phyloP scores from a whole-genome alignment of 2,113 vertebrate genomes.

The Willisornis vidua region DNA sequence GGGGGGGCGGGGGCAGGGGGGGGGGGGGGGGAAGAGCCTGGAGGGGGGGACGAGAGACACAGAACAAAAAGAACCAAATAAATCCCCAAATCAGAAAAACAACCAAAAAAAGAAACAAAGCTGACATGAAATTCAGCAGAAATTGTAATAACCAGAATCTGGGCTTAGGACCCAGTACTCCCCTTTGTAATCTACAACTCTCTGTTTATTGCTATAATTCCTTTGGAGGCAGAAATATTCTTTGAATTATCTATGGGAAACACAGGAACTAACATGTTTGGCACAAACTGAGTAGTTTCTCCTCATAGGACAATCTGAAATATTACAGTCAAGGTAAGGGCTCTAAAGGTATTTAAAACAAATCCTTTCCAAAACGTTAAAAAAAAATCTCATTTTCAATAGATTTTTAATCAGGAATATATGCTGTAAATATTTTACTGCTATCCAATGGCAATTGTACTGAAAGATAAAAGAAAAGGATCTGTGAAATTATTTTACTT shows the following conservation, averaged over 20 bases:
- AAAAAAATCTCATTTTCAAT: neutral
- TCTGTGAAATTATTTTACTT: slow-evolving; percentile 42
- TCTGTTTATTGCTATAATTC: neutral
- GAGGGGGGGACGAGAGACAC: no score
- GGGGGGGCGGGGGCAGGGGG: no score
- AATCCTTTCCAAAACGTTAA: neutral
- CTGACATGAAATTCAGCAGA: neutral
- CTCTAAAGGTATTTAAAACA: neutral
- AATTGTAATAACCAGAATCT: neutral
- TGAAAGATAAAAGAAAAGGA: slow-evolving; percentile 58
- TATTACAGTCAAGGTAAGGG: neutral
- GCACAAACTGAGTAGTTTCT: neutral
- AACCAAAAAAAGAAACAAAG: neutral
- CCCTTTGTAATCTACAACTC: neutral
- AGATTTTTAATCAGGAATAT: slow-evolving; percentile 25
- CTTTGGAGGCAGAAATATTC: neutral
- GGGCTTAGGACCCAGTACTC: neutral
- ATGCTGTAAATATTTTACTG: slow-evolving; percentile 28
- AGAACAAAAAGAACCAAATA: neutral
- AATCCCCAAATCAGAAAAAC: neutral
- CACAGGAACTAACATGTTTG: neutral
- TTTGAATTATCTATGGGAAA: neutral
- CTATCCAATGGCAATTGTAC: slow-evolving; percentile 26
- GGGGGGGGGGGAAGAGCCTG: no score
- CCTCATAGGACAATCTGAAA: neutral